Conservation (phyloP, 2,113 vertebrate genomes). For the Ancistrus triradiatus region DNA sequence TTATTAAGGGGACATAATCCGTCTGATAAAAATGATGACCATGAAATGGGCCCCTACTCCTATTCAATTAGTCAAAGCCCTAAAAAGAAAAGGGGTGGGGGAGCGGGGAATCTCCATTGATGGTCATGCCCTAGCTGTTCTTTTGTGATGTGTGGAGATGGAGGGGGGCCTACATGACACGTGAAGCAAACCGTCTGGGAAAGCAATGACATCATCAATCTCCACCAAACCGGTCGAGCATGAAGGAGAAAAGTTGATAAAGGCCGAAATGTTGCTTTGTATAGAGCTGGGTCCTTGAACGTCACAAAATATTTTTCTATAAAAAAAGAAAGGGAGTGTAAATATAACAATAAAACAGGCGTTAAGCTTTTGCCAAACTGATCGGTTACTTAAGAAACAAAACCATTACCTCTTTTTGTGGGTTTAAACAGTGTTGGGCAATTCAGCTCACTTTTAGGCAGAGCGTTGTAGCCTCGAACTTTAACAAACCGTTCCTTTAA, state of each 20-base stretch:
- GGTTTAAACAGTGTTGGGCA: no score
- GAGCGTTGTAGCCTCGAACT: no score
- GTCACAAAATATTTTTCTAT: no score
- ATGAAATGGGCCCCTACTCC: slow-evolving; percentile 17
- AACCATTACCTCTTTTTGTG: no score
- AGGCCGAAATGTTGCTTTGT: no score
- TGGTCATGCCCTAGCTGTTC: slow-evolving; percentile 46
- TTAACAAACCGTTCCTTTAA: slow-evolving; percentile 50
- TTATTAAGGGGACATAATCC: slow-evolving; percentile 4
- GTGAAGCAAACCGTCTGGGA: slow-evolving; percentile 38
- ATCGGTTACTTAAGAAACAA: no score
- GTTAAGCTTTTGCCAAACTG: no score
- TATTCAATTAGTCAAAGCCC: slow-evolving; percentile 18
- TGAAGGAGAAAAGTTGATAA: neutral
- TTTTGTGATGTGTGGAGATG: slow-evolving; percentile 35
- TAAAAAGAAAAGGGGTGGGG: neutral
- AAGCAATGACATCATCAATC: slow-evolving; percentile 45
- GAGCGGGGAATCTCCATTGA: slow-evolving; percentile 25
- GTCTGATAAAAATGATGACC: slow-evolving; percentile 8
- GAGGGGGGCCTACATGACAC: slow-evolving; percentile 31
- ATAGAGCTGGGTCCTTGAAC: neutral
- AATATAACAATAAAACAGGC: no score
- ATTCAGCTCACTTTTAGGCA: no score
- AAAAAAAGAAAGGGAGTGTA: no score
- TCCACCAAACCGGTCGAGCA: slow-evolving; percentile 7